A percentile compares a stretch with the other conserved stretches of the same genome.
Conservation (phyloP, 2,797 vertebrate genomes). For the Lagodon rhomboides region DNA sequence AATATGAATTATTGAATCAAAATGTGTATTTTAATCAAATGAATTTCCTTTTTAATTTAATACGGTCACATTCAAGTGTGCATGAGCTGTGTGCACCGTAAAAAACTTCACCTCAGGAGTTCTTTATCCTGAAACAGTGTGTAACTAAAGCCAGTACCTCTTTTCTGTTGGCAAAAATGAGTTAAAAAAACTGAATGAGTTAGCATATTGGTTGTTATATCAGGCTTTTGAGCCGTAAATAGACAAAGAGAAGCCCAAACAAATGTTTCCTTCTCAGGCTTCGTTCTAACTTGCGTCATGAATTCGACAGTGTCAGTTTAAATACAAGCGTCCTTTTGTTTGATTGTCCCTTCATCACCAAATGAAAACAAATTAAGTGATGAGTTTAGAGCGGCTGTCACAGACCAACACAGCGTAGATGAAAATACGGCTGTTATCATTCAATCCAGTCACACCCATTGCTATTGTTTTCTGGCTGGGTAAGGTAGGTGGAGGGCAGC, state of each 20-base stretch:
- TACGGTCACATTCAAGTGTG: neutral
- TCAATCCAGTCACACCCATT: conserved; percentile 73
- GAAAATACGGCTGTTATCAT: conserved; percentile 68
- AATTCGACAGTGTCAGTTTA: conserved; percentile 20
- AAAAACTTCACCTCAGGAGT: neutral
- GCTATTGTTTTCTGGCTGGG: conserved; percentile 69
- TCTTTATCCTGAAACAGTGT: neutral
- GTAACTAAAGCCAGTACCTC: neutral
- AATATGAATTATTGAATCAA: neutral
- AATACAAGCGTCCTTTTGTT: conserved; percentile 55
- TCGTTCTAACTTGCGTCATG: neutral
- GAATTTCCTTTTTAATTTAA: neutral
- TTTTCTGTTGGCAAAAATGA: neutral
- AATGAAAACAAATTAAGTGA: conserved; percentile 55
- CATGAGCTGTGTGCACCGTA: neutral
- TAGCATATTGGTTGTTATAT: too few relatives aligned
- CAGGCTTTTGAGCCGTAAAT: neutral
- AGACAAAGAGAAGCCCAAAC: conserved; percentile 29
- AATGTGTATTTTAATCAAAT: neutral
- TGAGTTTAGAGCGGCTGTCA: conserved; percentile 49
- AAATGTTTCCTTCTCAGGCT: conserved; percentile 9
- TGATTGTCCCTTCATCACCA: conserved; percentile 42
- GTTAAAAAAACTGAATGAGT: neutral
- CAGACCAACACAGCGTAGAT: conserved; percentile 13
- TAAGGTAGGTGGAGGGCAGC: conserved; percentile 45